These are phyloP conservation scores for Peromyscus leucopus DNA, from an alignment of 2,113 vertebrate genomes.

Conservation along the genomic window DNA sequence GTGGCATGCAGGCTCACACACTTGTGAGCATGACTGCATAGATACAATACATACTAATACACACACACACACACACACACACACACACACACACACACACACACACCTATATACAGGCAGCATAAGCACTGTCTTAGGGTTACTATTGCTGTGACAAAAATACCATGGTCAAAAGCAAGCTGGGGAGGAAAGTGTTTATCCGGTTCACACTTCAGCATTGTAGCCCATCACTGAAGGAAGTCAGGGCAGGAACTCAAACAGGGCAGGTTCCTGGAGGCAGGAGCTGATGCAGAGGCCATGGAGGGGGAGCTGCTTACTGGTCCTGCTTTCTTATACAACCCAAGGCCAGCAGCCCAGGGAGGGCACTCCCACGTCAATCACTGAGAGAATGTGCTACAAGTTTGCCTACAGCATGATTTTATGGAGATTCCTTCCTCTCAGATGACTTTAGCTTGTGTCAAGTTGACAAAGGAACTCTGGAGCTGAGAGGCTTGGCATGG, in stretches of 20 bases:
- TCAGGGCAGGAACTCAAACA: not conserved
- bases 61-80: not conserved
- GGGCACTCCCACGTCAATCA: not conserved
- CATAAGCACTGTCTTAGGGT: not conserved
- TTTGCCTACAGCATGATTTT: not conserved
- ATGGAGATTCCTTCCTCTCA: not conserved
- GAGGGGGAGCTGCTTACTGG: not conserved
- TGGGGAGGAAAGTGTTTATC: no score
- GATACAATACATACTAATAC: not conserved
- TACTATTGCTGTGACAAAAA: not conserved
- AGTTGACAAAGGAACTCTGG: not conserved
- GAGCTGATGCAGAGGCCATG: not conserved
- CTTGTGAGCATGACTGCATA: not conserved
- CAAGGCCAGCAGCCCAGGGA: not conserved
- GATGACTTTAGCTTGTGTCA: not conserved
- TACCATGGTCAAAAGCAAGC: not conserved
- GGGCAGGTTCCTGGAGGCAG: not conserved
- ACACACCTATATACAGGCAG: not conserved
- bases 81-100: not conserved
- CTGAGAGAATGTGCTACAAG: not conserved
- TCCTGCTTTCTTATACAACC: not conserved
- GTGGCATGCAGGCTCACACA: not conserved
- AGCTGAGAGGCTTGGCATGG: not conserved
- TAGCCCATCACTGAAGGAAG: not conserved
- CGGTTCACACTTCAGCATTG: not conserved